Evolutionary conservation across 2,888 invertebrate genomes (phyloP), one percentile per base, ranked within the genome.

Genomic region (Drosophila multiciliata): DNA sequence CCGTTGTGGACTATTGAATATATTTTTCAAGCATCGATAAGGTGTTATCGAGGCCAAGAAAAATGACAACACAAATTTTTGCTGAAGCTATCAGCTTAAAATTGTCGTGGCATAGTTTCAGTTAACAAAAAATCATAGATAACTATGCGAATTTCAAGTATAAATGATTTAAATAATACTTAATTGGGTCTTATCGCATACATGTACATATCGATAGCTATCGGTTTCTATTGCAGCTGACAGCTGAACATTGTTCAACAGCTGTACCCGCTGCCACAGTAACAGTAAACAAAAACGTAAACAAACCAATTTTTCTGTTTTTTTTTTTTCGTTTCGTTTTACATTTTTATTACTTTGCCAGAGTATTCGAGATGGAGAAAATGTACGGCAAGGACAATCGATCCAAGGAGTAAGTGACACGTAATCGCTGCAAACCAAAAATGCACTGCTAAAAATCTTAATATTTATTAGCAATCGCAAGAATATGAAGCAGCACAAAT

Each of bases 341-440:
- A 60, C 52, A 76, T 67, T 67, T 20, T 32, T 49, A 76, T 59
- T 63, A 50, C 20, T 38, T 59, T 12, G 32, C 58, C 45, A 62
- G 20, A n/a, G 32, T 29, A 54, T 9, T 40, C 52, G 52, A 32
- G 32, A 23, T 45, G 38, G 53, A 8, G 50, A 83, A 50, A 63
- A 92, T 92, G 91, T 84, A 85, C 40, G 73, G 75, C 78, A 92
- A 92, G 89, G 92, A 93, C 78, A 90, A 88, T 87, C 91, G 92
- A 88, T 89, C 90, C 61, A 92, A 90, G 76, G 81, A 90, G 92
- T 93, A 87, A 89, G 92, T 83, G 67, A 26, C 20, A 67, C 65
- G 69, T 50, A 73, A 80, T 58, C 64, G n/a, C 26, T 48, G 52
- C 12, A 17, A 7, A n/a, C 4, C 26, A 17, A 17, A 49, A n/a